Evolutionary conservation across 1,140 invertebrate species (phyloP).

Genomic region (Bombus waltoni): DNA sequence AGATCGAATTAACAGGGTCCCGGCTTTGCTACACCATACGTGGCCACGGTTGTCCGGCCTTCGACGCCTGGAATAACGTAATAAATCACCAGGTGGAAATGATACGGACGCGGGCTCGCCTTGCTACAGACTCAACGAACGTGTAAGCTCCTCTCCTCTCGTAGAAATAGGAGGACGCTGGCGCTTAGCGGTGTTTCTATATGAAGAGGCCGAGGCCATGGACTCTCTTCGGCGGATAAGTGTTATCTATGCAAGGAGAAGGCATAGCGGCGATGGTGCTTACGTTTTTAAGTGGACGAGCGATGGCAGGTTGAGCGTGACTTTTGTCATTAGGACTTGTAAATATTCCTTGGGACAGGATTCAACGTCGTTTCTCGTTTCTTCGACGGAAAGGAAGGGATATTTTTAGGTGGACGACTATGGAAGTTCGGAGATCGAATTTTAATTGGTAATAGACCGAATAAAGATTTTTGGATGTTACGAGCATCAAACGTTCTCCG

Average conservation of each 20-base stretch:
- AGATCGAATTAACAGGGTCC: conserved; percentile 63
- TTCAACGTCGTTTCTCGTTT: not conserved
- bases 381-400: not conserved
- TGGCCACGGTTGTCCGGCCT: conserved; percentile 44
- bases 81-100: conserved; percentile 53
- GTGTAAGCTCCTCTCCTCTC: conserved; percentile 24
- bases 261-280: too few relatives aligned
- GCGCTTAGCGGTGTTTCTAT: conserved; percentile 11
- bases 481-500: too few relatives aligned
- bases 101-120: conserved; percentile 28
- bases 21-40: conserved; percentile 19
- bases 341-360: too few relatives aligned
- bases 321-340: too few relatives aligned
- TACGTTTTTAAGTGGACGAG: not conserved
- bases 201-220: not conserved
- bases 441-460: too few relatives aligned
- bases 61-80: conserved; percentile 49
- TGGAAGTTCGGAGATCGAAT: too few relatives aligned
- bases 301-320: too few relatives aligned
- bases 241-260: conserved; percentile 14
- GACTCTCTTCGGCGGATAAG: not conserved
- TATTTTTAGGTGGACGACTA: too few relatives aligned
- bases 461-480: too few relatives aligned
- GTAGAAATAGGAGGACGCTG: conserved; percentile 46
- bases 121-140: conserved; percentile 1